Conservation (phyloP, 2,888 invertebrate species). For the Gasteruption jaculator region DNA sequence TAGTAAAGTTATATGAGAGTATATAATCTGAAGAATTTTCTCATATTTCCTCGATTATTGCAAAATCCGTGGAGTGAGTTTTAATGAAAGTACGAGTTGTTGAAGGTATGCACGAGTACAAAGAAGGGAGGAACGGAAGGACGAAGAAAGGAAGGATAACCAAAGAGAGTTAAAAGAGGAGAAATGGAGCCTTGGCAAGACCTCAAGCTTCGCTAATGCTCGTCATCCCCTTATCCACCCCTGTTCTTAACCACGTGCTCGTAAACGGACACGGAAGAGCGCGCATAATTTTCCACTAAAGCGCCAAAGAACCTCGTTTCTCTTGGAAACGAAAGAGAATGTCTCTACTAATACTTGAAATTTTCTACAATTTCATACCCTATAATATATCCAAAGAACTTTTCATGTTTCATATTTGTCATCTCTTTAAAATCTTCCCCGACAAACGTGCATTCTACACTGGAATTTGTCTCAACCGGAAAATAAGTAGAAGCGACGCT, state of each 20-base stretch:
- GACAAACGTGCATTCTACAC: too few relatives aligned
- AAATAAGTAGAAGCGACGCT: too few relatives aligned
- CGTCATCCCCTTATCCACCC: conserved; percentile 20
- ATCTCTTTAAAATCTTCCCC: too few relatives aligned
- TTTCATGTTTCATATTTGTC: too few relatives aligned
- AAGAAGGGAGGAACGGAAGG: conserved; percentile 1
- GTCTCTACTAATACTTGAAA: too few relatives aligned
- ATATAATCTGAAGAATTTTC: conserved; percentile 41
- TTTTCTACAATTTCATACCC: too few relatives aligned
- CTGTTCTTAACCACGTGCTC: conserved; percentile 28
- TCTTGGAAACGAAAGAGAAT: too few relatives aligned
- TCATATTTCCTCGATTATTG: conserved; percentile 43
- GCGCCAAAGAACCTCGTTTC: too few relatives aligned
- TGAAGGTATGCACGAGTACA: conserved; percentile 2
- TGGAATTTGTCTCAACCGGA: too few relatives aligned
- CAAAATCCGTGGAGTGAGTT: conserved; percentile 25
- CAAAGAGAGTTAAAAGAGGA: conserved; percentile 15
- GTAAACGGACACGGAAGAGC: conserved; percentile 43
- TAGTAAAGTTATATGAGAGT: too few relatives aligned
- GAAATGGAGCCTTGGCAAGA: conserved; percentile 14
- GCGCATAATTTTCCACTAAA: conserved; percentile 46
- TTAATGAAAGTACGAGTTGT: conserved; percentile 2
- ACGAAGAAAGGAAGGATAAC: conserved; percentile 13
- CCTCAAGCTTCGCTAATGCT: conserved; percentile 24
- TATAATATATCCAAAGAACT: too few relatives aligned